Conservation (phyloP, 2,888 invertebrate genomes). For the Steinernema hermaphroditum region DNA sequence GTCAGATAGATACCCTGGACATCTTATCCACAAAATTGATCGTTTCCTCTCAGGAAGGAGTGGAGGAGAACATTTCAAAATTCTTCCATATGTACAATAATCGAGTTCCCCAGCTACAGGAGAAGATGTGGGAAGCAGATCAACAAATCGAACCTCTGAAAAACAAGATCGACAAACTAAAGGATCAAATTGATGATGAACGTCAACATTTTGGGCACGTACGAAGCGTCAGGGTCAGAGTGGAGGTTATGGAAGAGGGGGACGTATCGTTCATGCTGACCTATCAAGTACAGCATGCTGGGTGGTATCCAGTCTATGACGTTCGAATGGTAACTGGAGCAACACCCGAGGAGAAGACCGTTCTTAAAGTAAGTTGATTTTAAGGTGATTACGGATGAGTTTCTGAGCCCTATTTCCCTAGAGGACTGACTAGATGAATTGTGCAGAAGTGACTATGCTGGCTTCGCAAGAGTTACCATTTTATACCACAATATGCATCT, state of each 20-base stretch:
- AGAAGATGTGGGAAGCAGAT: slow-evolving; percentile 48
- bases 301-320: slow-evolving; percentile 61
- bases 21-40: slow-evolving; percentile 48
- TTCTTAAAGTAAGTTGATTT: slow-evolving; percentile 37
- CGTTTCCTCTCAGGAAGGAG: slow-evolving; percentile 14
- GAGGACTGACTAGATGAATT: too few species aligned
- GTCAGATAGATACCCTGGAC: slow-evolving; percentile 56
- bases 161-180: slow-evolving; percentile 37
- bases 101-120: slow-evolving; percentile 39
- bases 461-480: not conserved
- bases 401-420: too few species aligned
- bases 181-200: not conserved
- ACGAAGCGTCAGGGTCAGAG: not conserved
- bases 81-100: slow-evolving; percentile 38
- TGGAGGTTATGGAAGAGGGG: slow-evolving; percentile 21
- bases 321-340: slow-evolving; percentile 49
- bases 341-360: slow-evolving; percentile 36
- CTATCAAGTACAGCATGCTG: slow-evolving; percentile 53
- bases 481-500: not conserved
- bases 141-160: slow-evolving; percentile 37
- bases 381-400: too few species aligned
- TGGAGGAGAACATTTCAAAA: not conserved
- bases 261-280: slow-evolving; percentile 35
- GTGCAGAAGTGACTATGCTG: too few species aligned
- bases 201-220: not conserved